phyloP scores from a whole-genome alignment of 1,140 invertebrate species.

The Reticulitermes speratus region DNA sequence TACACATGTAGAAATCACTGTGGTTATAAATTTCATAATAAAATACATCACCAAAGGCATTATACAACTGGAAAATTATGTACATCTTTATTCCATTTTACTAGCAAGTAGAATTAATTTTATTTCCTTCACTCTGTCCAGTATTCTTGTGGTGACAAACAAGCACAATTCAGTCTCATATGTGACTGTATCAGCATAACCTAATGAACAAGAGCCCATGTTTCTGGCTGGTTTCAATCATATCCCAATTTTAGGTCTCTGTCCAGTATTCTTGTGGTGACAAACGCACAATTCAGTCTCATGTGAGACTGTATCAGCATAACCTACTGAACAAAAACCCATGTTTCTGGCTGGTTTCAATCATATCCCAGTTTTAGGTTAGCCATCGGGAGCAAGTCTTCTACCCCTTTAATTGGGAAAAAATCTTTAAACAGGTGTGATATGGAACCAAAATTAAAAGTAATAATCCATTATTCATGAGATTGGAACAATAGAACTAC shows the following conservation, averaged over 20 bases:
- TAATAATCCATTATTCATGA: too few species aligned
- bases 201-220: not conserved
- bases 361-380: too few species aligned
- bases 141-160: not conserved
- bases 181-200: not conserved
- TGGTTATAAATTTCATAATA: conserved; percentile 13
- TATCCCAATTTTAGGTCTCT: not conserved
- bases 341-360: too few species aligned
- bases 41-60: conserved; percentile 12
- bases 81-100: not conserved
- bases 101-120: not conserved
- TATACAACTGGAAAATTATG: conserved; percentile 7
- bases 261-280: not conserved
- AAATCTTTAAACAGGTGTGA: too few species aligned
- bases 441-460: too few species aligned
- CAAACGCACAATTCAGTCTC: not conserved
- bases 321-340: not conserved
- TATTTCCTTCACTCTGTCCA: not conserved
- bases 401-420: too few species aligned
- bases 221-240: too few species aligned
- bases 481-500: too few species aligned
- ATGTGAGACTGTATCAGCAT: not conserved
- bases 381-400: too few species aligned
- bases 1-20: not conserved
- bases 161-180: not conserved